Conservation (phyloP, 2,113 vertebrate genomes). For the Xerus inauris region DNA sequence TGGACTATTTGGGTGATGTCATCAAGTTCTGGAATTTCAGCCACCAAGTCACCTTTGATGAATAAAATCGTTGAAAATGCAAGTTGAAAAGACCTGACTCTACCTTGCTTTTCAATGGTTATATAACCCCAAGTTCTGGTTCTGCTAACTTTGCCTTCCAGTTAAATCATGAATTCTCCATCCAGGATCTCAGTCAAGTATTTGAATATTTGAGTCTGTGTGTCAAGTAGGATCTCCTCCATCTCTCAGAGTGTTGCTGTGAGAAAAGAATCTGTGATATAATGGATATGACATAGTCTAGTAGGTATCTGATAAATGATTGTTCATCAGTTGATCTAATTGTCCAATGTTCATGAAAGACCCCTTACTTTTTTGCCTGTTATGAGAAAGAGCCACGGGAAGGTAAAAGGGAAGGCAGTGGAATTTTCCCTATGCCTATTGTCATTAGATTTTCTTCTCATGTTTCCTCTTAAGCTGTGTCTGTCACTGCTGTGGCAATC, state of each 20-base stretch:
- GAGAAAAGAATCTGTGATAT: background rate
- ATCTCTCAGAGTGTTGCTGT: background rate
- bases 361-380: constrained; percentile 1
- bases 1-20: constrained; percentile 40
- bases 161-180: background rate
- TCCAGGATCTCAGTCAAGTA: background rate
- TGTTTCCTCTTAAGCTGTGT: background rate
- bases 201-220: background rate
- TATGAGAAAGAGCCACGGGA: constrained; percentile 10
- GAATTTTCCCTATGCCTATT: background rate
- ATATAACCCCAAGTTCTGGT: background rate
- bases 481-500: background rate
- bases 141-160: background rate
- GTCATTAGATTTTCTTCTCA: background rate
- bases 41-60: background rate
- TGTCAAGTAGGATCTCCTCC: background rate
- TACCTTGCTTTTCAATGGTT: background rate
- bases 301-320: background rate
- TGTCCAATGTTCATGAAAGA: background rate
- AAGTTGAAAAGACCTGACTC: background rate
- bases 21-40: constrained; percentile 28
- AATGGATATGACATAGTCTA: background rate
- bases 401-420: background rate
- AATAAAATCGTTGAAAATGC: background rate
- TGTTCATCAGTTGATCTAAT: background rate